These are phyloP conservation scores for Leptinotarsa rubiginosa DNA, from an alignment of 2,888 invertebrate species.

Conservation along the genomic window DNA sequence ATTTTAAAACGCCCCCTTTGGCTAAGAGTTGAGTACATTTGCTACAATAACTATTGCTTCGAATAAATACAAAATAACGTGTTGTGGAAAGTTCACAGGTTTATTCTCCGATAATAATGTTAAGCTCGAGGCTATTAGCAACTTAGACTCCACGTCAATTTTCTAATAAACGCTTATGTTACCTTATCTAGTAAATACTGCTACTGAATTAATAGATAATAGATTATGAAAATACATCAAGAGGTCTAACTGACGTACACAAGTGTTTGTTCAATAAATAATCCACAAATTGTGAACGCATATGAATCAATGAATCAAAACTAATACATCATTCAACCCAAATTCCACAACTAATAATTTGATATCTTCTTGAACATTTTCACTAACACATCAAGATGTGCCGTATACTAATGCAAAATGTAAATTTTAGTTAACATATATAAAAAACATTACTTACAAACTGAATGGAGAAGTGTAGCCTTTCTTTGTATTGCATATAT, in stretches of 20 bases:
- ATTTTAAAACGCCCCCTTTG: background rate
- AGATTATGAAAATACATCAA: background rate
- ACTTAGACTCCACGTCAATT: too few relatives aligned
- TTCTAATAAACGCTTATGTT: too few relatives aligned
- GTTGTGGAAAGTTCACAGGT: background rate
- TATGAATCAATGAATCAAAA: slow-evolving; percentile 3
- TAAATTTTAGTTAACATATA: too few relatives aligned
- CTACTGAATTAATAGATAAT: background rate
- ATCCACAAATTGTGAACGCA: background rate
- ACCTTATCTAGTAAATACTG: too few relatives aligned
- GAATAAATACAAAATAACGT: too few relatives aligned
- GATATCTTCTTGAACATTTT: background rate
- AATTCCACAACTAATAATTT: background rate
- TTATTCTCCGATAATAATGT: too few relatives aligned
- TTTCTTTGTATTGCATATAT: background rate
- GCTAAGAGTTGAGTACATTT: too few relatives aligned
- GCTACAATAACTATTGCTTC: too few relatives aligned
- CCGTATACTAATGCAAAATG: background rate
- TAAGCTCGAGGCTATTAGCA: too few relatives aligned
- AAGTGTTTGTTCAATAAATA: background rate
- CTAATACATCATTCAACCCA: background rate
- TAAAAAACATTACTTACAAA: background rate
- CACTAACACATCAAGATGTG: background rate
- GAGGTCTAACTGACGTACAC: background rate
- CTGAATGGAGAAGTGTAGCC: background rate